These are phyloP conservation scores for Tholera decimalis DNA, from an alignment of 2,888 invertebrate species.

Conservation along the genomic window DNA sequence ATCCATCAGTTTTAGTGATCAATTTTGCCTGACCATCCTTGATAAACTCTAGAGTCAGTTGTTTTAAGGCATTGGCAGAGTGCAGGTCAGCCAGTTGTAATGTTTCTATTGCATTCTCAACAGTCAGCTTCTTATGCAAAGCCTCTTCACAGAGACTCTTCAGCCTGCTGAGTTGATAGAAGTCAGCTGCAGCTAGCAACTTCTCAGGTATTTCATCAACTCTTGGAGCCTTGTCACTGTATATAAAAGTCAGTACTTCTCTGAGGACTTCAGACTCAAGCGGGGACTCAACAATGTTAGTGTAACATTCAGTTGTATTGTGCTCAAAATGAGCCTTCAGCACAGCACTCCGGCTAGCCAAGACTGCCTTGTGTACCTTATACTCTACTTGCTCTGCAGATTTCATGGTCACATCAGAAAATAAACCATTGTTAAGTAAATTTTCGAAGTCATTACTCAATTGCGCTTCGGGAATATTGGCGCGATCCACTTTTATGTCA, in stretches of 20 bases:
- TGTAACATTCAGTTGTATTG: conserved; percentile 84
- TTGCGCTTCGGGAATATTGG: conserved; percentile 79
- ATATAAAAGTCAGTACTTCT: conserved; percentile 85
- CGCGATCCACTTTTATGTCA: conserved; percentile 82
- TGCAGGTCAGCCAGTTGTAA: conserved; percentile 86
- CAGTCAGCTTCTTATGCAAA: conserved; percentile 84
- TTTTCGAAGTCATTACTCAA: conserved; percentile 85
- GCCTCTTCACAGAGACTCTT: conserved; percentile 87
- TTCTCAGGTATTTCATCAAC: conserved; percentile 87
- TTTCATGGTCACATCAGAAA: conserved; percentile 86
- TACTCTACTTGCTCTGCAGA: conserved; percentile 83
- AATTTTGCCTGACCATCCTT: conserved; percentile 86
- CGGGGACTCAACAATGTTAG: conserved; percentile 83
- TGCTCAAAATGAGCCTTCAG: conserved; percentile 87
- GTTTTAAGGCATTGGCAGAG: conserved; percentile 81
- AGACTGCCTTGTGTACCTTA: conserved; percentile 85
- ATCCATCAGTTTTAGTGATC: conserved; percentile 86
- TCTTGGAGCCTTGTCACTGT: conserved; percentile 86
- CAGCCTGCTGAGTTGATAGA: conserved; percentile 83
- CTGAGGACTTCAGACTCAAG: conserved; percentile 83
- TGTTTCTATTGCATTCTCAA: conserved; percentile 87
- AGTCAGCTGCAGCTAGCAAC: conserved; percentile 86
- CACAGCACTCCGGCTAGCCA: conserved; percentile 86
- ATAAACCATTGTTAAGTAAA: conserved; percentile 81
- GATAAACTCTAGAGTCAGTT: conserved; percentile 84